phyloP scores from a whole-genome alignment of 2,113 vertebrate genomes.

The Barbus barbus region DNA sequence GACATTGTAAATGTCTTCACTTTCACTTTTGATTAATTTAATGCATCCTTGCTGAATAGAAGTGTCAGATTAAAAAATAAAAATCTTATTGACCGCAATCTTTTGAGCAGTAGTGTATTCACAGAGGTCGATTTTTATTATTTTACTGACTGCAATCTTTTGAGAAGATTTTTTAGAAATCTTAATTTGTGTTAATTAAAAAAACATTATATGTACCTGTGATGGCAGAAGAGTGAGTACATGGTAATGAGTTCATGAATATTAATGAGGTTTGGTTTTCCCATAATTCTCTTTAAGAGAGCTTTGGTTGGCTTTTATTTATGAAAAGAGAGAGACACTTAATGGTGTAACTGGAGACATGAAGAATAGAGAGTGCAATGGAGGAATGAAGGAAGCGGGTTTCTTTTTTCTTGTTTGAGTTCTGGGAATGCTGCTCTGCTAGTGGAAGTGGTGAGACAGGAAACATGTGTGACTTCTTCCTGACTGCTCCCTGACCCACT shows the following conservation, averaged over 20 bases:
- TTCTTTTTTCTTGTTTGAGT: neutral
- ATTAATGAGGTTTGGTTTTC: too few relatives aligned
- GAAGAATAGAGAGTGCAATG: neutral
- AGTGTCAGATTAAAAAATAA: neutral
- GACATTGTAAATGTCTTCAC: neutral
- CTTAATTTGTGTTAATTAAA: neutral
- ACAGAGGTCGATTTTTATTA: neutral
- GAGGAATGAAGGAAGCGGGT: neutral
- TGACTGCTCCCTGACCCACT: slow-evolving; percentile 16
- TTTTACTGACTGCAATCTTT: too few relatives aligned
- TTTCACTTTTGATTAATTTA: neutral
- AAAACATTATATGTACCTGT: neutral
- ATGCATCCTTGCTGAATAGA: neutral
- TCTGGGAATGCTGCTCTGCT: slow-evolving; percentile 27
- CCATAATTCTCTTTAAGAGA: too few relatives aligned
- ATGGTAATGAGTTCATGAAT: too few relatives aligned
- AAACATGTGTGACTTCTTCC: slow-evolving; percentile 37
- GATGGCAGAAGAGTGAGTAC: neutral
- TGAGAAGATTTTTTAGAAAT: too few relatives aligned
- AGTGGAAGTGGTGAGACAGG: slow-evolving; percentile 37
- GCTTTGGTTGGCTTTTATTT: too few relatives aligned
- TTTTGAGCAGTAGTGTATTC: neutral
- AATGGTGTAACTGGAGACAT: neutral
- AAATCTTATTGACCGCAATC: too few relatives aligned
- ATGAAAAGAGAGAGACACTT: too few relatives aligned